Conservation (phyloP, 1,140 invertebrate species). For the Drosophila elegans region DNA sequence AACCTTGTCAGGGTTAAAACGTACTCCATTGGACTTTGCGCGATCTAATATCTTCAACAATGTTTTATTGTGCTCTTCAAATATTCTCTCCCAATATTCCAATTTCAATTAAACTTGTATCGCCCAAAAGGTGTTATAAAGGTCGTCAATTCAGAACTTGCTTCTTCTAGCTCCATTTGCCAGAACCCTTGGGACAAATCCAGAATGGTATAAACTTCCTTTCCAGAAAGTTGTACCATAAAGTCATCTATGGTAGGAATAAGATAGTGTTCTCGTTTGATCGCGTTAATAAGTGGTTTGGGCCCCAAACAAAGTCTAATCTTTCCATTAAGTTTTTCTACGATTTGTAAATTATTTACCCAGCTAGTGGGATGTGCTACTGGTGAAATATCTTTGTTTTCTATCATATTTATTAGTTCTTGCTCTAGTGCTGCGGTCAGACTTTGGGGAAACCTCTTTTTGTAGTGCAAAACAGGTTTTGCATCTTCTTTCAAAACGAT, state of each 20-base stretch:
- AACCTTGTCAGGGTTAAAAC: background rate
- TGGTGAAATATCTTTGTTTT: background rate
- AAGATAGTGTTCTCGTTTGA: slow-evolving; percentile 38
- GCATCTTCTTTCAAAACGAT: background rate
- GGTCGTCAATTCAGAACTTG: slow-evolving; percentile 35
- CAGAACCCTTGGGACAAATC: slow-evolving; percentile 35
- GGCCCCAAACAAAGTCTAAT: slow-evolving; percentile 27
- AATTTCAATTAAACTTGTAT: slow-evolving; percentile 19
- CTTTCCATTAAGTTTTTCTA: background rate
- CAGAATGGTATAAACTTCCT: slow-evolving; percentile 21
- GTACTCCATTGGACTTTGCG: background rate
- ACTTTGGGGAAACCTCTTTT: slow-evolving; percentile 26
- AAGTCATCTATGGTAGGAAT: slow-evolving; percentile 58
- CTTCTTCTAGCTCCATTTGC: slow-evolving; percentile 30
- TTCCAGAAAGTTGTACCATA: slow-evolving; percentile 10
- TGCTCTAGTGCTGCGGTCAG: slow-evolving; percentile 31
- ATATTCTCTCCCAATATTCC: too few species aligned
- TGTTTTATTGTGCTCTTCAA: background rate
- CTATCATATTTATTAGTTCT: background rate
- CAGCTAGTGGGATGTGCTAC: background rate
- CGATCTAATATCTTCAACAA: background rate
- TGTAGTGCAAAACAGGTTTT: slow-evolving; percentile 4
- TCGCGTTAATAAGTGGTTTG: slow-evolving; percentile 28
- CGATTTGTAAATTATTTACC: background rate
- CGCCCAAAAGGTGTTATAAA: slow-evolving; percentile 52